Evolutionary conservation across 2,797 vertebrate species (phyloP), one percentile per base, ranked within the genome.

Genomic region (Pangasius mekongensis): DNA sequence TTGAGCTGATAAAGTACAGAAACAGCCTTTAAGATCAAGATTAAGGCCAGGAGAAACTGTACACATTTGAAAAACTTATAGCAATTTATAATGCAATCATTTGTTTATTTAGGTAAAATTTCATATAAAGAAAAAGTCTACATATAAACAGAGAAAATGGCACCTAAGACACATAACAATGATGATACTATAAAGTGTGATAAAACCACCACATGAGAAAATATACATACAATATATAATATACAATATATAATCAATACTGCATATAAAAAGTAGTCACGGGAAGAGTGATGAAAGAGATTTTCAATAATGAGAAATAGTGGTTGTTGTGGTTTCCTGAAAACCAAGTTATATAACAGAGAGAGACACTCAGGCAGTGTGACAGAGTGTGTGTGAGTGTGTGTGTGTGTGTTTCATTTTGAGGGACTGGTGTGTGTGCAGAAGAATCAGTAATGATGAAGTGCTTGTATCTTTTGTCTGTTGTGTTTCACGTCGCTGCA

Each of bases 401-500:
- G 39, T 3, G 39, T 80, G 2, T 56, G 24, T 56, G 22, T 10
- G n/a, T 71, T 71, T 36, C 67, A 71, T 0, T 33, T 7, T 71
- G 56, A 58, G 10, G 20, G 22, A 27, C 20, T 39, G 22, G 36
- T 39, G 3, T 39, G 54, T 62, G 56, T 82, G 33, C 4, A 83
- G 58, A 39, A 86, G 24, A 62, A 30, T 14, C 39, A 62, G 71
- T 43, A 27, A 86, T 76, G 54, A 62, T 76, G 84, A 36, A 66
- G 85, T 78, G 73, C 58, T 86, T 86, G 27, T 77, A 49, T 77
- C 85, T 86, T 64, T 27, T 86, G 73, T 36, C 27, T 47, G 43
- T 47, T 47, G 43, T 47, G 43, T 47, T 47, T 47, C 43, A 47
- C 6, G 43, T 47, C 43, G 43, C 43, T 47, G 43, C 6, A 47